These are phyloP conservation scores for Trachelus tabidus DNA, from an alignment of 2,888 invertebrate genomes.

Conservation along the genomic window DNA sequence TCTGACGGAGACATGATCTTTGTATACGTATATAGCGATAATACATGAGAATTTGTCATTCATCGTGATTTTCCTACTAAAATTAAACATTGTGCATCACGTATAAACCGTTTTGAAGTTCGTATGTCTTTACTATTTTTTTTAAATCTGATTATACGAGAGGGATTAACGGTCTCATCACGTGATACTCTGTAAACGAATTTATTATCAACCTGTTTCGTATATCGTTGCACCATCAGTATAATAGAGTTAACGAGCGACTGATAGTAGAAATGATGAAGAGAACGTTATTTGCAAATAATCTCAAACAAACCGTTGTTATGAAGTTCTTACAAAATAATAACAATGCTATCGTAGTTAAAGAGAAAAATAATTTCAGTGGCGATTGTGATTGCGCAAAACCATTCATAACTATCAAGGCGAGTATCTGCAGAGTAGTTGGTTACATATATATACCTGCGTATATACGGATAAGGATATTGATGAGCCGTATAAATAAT, in stretches of 20 bases:
- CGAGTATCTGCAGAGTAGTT: not conserved
- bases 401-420: not conserved
- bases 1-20: not conserved
- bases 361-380: not conserved
- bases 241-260: not conserved
- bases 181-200: not conserved
- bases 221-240: not conserved
- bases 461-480: not conserved
- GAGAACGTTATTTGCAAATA: not conserved
- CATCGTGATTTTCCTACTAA: not conserved
- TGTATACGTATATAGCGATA: not conserved
- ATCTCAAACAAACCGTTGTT: not conserved
- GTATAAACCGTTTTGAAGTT: not conserved
- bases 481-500: not conserved
- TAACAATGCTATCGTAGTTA: not conserved
- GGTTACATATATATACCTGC: not conserved
- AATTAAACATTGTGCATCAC: not conserved
- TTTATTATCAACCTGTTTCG: not conserved
- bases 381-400: not conserved
- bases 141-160: not conserved
- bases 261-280: not conserved
- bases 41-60: not conserved
- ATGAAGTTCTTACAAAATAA: not conserved
- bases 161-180: not conserved
- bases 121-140: not conserved